Evolutionary conservation across 2,797 vertebrate species (phyloP).

Genomic region (Danio kyathit): DNA sequence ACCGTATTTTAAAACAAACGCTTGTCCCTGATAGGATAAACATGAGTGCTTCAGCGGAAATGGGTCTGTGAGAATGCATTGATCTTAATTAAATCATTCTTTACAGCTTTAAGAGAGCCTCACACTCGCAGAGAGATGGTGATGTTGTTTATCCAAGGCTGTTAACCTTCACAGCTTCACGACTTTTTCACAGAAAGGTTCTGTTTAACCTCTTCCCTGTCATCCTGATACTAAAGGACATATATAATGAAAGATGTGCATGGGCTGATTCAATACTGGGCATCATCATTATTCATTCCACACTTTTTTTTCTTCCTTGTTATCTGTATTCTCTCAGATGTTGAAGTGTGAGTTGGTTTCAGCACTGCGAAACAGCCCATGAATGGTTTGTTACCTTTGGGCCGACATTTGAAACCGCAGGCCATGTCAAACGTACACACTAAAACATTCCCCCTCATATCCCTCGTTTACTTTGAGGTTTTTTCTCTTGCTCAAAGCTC

Average conservation of each 20-base stretch:
- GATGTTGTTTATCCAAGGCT: conserved; percentile 15
- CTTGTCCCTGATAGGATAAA: conserved; percentile 20
- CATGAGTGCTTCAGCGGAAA: conserved; percentile 31
- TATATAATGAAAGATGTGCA: conserved; percentile 11
- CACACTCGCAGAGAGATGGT: conserved; percentile 23
- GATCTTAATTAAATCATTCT: conserved; percentile 55
- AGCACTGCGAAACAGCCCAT: conserved; percentile 1
- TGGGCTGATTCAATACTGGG: conserved; percentile 7
- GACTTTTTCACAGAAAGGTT: background rate
- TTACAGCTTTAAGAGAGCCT: conserved; percentile 18
- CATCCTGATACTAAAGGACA: background rate
- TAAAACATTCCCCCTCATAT: conserved; percentile 19
- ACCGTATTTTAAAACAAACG: conserved; percentile 20
- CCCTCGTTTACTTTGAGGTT: conserved; percentile 5
- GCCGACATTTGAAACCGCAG: conserved; percentile 11
- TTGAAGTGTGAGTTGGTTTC: background rate
- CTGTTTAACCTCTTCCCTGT: conserved; percentile 25
- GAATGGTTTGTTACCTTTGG: conserved; percentile 29
- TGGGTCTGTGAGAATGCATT: conserved; percentile 37
- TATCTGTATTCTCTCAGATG: conserved; percentile 17
- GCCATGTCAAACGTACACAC: conserved; percentile 13
- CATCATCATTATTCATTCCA: conserved; percentile 22
- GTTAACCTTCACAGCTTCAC: conserved; percentile 27
- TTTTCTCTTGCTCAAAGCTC: conserved; percentile 12
- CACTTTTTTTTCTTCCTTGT: background rate